These are phyloP conservation scores for Brachirus orientalis DNA, from an alignment of 2,113 vertebrate genomes.

Conservation along the genomic window DNA sequence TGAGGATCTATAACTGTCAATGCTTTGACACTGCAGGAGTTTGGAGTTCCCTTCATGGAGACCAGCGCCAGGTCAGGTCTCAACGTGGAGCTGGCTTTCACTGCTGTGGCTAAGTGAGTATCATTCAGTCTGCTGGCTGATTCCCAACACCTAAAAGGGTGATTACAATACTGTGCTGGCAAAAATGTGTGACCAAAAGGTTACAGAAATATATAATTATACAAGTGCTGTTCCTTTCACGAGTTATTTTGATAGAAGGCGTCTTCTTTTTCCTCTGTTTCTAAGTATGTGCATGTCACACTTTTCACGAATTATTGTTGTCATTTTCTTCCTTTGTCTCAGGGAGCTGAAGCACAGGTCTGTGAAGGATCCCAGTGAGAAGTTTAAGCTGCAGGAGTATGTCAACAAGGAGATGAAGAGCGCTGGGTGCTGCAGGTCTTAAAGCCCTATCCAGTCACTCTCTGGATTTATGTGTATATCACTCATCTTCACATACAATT, in stretches of 20 bases:
- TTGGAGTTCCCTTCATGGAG: slow-evolving; percentile 94
- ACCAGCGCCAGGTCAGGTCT: slow-evolving; percentile 91
- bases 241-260: too few species aligned
- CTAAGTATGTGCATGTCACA: too few species aligned
- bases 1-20: neutral
- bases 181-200: too few species aligned
- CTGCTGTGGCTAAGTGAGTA: slow-evolving; percentile 92
- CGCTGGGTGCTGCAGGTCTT: slow-evolving; percentile 75
- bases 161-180: too few species aligned
- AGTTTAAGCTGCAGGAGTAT: slow-evolving; percentile 92
- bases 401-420: slow-evolving; percentile 87
- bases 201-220: too few species aligned
- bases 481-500: slow-evolving; percentile 25
- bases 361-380: slow-evolving; percentile 84
- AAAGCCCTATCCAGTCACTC: slow-evolving; percentile 26
- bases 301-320: too few species aligned
- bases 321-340: slow-evolving; percentile 20
- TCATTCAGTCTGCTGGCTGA: neutral
- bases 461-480: slow-evolving; percentile 7
- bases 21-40: slow-evolving; percentile 83
- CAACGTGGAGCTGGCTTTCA: slow-evolving; percentile 93
- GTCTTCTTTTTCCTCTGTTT: too few species aligned
- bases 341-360: slow-evolving; percentile 92
- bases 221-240: too few species aligned
- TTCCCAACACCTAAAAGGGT: neutral